Conservation (phyloP, 2,113 vertebrate genomes). For the Campylorhamphus procurvoides region DNA sequence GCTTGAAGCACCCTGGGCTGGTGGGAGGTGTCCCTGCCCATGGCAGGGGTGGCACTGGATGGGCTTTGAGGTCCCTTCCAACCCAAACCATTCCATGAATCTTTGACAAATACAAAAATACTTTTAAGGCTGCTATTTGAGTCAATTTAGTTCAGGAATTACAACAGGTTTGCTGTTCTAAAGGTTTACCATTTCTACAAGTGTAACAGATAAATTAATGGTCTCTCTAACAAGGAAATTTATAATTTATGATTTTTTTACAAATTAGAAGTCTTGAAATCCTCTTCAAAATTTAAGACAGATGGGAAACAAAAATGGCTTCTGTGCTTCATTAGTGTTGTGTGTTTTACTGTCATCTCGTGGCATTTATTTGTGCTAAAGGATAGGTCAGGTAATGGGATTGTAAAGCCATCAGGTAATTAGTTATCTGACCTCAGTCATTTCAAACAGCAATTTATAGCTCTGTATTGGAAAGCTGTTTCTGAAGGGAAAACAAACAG, state of each 20-base stretch:
- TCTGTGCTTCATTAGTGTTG: neutral
- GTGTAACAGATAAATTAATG: neutral
- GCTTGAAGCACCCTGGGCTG: rapidly evolving
- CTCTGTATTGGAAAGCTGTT: neutral
- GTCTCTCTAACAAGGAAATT: neutral
- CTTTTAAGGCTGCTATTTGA: neutral
- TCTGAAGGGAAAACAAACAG: neutral
- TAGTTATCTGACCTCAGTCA: constrained; percentile 24
- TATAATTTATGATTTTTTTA: neutral
- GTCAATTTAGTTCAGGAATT: neutral
- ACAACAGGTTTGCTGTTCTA: neutral
- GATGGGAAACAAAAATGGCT: neutral
- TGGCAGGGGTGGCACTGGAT: rapidly evolving
- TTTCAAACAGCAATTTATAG: neutral
- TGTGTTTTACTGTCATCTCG: neutral
- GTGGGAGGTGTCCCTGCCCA: neutral
- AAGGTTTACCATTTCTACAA: neutral
- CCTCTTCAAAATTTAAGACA: neutral
- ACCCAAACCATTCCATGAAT: neutral
- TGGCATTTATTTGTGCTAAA: neutral
- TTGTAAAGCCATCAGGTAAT: constrained; percentile 46
- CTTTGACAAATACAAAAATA: neutral
- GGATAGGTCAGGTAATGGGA: constrained; percentile 22
- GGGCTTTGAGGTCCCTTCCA: neutral
- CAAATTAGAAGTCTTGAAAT: neutral